Evolutionary conservation across 2,113 vertebrate genomes (phyloP).

Genomic region (Carlito syrichta): DNA sequence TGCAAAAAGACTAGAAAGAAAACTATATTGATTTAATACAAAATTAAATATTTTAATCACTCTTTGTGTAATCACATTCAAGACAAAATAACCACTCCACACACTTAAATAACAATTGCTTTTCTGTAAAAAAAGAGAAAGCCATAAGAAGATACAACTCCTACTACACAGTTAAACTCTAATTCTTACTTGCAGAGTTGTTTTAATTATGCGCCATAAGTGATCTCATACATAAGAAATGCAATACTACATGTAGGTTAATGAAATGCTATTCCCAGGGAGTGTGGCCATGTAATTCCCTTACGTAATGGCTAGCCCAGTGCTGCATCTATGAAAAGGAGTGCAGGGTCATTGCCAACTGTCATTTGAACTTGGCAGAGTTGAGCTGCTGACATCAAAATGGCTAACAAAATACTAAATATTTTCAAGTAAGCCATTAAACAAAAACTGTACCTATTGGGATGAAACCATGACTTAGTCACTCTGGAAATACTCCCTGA

Average conservation of each 20-base stretch:
- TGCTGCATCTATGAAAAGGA: background rate
- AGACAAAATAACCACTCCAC: background rate
- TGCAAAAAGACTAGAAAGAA: background rate
- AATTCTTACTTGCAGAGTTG: background rate
- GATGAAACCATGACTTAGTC: background rate
- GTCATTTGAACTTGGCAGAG: background rate
- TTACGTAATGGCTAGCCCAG: background rate
- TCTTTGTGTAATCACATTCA: background rate
- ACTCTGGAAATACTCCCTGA: background rate
- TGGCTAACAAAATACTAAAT: background rate
- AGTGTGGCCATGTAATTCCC: background rate
- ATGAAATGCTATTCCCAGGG: background rate
- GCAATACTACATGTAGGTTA: background rate
- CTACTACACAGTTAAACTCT: background rate
- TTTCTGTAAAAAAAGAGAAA: background rate
- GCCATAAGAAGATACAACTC: background rate
- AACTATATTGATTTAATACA: background rate
- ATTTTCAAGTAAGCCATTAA: background rate
- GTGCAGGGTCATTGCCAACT: background rate
- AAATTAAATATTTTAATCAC: conserved; percentile 16
- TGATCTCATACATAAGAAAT: background rate
- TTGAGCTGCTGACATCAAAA: background rate
- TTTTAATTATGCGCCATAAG: background rate
- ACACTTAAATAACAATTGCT: background rate
- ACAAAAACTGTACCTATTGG: background rate